Percentiles rank a stretch among this genome's conserved stretches.
These are phyloP conservation scores for Mola mola DNA, from an alignment of 2,113 vertebrate species.

Conservation along the genomic window DNA sequence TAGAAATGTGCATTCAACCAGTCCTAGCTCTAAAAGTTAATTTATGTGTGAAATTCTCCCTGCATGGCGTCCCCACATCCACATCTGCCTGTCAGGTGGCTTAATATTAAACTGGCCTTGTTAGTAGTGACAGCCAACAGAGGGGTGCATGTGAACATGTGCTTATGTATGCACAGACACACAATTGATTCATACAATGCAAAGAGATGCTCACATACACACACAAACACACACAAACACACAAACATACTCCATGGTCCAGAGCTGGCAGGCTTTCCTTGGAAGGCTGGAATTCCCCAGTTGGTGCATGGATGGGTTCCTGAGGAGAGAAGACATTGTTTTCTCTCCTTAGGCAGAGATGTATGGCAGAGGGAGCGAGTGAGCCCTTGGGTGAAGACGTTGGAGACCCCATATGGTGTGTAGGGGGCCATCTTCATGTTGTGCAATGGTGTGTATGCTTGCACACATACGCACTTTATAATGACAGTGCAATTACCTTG, in stretches of 20 bases:
- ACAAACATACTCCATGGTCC: slow-evolving; percentile 26
- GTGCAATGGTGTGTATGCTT: slow-evolving; percentile 41
- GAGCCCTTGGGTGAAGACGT: slow-evolving; percentile 41
- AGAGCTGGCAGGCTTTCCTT: slow-evolving; percentile 57
- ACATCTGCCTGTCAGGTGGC: slow-evolving; percentile 52
- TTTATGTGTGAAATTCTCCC: background rate
- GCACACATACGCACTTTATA: slow-evolving; percentile 55
- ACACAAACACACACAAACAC: slow-evolving; percentile 15
- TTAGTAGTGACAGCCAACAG: slow-evolving; percentile 18
- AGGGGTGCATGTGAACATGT: slow-evolving; percentile 11
- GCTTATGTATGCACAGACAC: slow-evolving; percentile 1
- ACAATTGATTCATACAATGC: slow-evolving; percentile 1
- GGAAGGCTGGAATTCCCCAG: slow-evolving; percentile 62
- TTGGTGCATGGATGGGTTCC: slow-evolving; percentile 25
- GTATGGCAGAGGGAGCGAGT: slow-evolving; percentile 21
- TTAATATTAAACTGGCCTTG: slow-evolving; percentile 33
- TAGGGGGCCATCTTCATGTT: slow-evolving; percentile 46
- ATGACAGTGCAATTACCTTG: slow-evolving; percentile 65
- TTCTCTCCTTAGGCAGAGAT: slow-evolving; percentile 18
- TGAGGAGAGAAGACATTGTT: slow-evolving; percentile 39
- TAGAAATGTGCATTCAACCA: too few relatives aligned
- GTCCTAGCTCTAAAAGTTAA: background rate
- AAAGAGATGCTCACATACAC: slow-evolving; percentile 26
- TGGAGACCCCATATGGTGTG: slow-evolving; percentile 65
- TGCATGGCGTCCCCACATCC: background rate